Evolutionary conservation across 1,140 invertebrate species (phyloP).

Genomic region (Heliconius congener): DNA sequence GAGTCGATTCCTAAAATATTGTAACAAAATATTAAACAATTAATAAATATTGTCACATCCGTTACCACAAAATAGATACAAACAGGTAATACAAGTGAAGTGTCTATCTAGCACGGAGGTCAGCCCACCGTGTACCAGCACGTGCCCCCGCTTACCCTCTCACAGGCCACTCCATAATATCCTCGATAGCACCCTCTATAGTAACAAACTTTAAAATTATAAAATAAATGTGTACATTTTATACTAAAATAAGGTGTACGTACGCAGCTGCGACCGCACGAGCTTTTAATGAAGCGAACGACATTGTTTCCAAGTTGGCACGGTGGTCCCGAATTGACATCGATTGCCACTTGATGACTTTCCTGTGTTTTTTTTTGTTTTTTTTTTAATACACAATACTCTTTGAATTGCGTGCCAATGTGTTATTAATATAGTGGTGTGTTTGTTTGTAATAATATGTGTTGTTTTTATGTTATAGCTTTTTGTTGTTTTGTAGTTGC

Average conservation of each 20-base stretch:
- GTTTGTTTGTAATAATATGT: neutral
- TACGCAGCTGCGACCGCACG: constrained; percentile 64
- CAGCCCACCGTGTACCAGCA: constrained; percentile 62
- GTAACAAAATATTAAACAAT: neutral
- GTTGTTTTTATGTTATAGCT: neutral
- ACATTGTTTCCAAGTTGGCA: constrained; percentile 57
- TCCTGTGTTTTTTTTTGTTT: constrained; percentile 47
- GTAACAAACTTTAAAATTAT: constrained; percentile 44
- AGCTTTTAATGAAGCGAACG: constrained; percentile 61
- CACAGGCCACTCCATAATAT: constrained; percentile 45
- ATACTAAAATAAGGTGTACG: constrained; percentile 42
- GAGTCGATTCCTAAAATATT: neutral
- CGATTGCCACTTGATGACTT: constrained; percentile 66
- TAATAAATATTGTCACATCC: neutral
- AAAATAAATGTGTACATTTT: neutral
- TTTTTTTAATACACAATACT: constrained; percentile 35
- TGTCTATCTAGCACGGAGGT: constrained; percentile 51
- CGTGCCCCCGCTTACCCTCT: constrained; percentile 69
- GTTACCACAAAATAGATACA: neutral
- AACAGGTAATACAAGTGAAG: constrained; percentile 1
- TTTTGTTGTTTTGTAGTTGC: neutral
- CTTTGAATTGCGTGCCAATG: constrained; percentile 6
- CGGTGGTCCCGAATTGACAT: constrained; percentile 67
- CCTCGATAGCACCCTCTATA: constrained; percentile 41
- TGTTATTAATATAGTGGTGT: neutral